phyloP scores from a whole-genome alignment of 2,888 invertebrate species.

The Criorhina ranunculi region DNA sequence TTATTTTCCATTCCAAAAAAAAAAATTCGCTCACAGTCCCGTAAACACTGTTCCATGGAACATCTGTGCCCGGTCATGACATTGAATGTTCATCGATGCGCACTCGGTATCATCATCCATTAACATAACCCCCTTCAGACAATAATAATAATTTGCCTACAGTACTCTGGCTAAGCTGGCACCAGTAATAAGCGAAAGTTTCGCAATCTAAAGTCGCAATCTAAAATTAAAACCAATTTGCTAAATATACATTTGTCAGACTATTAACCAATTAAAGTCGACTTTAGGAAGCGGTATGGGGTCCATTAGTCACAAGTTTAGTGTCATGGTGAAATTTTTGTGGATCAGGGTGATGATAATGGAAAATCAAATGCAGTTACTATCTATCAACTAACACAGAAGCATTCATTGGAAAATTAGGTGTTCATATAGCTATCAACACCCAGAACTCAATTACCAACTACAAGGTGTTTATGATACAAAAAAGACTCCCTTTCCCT shows the following conservation, averaged over 20 bases:
- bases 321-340: slow-evolving; percentile 20
- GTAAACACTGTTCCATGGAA: too few relatives aligned
- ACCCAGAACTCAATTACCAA: slow-evolving; percentile 50
- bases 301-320: slow-evolving; percentile 9
- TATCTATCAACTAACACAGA: not conserved
- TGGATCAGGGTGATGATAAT: slow-evolving; percentile 26
- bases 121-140: not conserved
- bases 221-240: slow-evolving; percentile 13
- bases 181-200: slow-evolving; percentile 22
- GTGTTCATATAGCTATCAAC: slow-evolving; percentile 61
- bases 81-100: slow-evolving; percentile 38
- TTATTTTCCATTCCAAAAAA: not conserved
- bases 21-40: not conserved
- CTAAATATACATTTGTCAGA: slow-evolving; percentile 4
- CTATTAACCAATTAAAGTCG: slow-evolving; percentile 25
- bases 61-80: slow-evolving; percentile 33
- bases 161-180: slow-evolving; percentile 5
- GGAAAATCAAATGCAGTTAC: not conserved
- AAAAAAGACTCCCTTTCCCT: slow-evolving; percentile 2
- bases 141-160: slow-evolving; percentile 13
- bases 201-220: slow-evolving; percentile 6
- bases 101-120: slow-evolving; percentile 7
- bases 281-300: not conserved
- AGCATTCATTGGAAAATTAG: slow-evolving; percentile 23
- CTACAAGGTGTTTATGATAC: slow-evolving; percentile 53